Base-by-base conservation (phyloP, 2,113 vertebrate genomes). In the Columba janthina region DNA sequence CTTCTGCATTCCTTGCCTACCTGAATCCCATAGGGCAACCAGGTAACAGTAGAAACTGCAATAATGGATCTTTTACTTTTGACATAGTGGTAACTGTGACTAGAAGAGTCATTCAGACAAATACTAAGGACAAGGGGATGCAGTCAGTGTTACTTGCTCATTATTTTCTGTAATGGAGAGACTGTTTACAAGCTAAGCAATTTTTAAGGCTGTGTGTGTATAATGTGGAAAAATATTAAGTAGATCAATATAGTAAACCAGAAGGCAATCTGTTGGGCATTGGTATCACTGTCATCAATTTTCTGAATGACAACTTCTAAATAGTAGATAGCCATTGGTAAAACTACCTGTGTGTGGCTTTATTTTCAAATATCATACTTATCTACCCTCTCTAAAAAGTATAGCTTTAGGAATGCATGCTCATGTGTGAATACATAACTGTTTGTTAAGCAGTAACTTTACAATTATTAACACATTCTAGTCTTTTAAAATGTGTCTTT, bases 181-280 rank as follows among this genome's bases (percentile, higher is more conserved):
- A 9, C 36, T 53, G 24, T 46, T 71, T 31, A 67, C 13, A 72
- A 48, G 86, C 14, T 6, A 46, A n/a, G 22, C 28, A 40, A 9
- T 40, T 56, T 85, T 85, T 70, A 65, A 72, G 29, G 19, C 31
- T 84, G 32, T 13, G 10, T 66, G 50, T 28, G 11, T 12, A 22
- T 77, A 88, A 92, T 22, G 56, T 57, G 73, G 90, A 89, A 93
- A 93, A 91, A 95, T 79, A 67, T n/a, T 44, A 62, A 65, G 17
- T 24, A 64, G 50, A 71, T 89, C 62, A 62, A 78, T 58, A 42
- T 3, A 16, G 50, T 7, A 44, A 77, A 92, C 56, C 11, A 90
- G 70, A 62, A 91, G 60, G 26, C 73, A 64, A 50, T 18, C 36
- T 53, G 12, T 13, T 4, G 2, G n/a, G 54, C 61, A 83, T 31